phyloP scores from a whole-genome alignment of 2,113 vertebrate species.

The Corapipo altera region DNA sequence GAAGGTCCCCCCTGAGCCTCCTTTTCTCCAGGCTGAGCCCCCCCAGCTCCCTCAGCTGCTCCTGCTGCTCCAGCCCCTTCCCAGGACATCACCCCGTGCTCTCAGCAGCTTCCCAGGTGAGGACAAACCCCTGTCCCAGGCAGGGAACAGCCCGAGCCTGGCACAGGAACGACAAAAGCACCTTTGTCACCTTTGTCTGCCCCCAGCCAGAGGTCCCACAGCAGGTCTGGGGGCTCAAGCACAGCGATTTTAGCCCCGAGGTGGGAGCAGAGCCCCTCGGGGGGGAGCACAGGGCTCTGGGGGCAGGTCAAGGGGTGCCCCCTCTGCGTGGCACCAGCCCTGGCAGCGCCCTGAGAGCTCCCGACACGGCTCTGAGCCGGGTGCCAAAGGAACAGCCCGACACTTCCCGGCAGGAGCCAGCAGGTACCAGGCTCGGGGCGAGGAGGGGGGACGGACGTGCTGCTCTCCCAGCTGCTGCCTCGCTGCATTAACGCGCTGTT shows the following conservation, averaged over 20 bases:
- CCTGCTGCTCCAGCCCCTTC: no score
- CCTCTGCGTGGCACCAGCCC: not conserved
- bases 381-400: not conserved
- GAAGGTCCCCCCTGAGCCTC: not conserved
- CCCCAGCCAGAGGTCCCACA: not conserved
- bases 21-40: not conserved
- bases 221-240: not conserved
- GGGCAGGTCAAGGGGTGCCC: not conserved
- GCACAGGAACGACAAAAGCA: not conserved
- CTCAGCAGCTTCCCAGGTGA: no score
- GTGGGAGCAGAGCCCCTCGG: not conserved
- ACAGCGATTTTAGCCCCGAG: not conserved
- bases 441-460: not conserved
- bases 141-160: not conserved
- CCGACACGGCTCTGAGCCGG: rapidly evolving
- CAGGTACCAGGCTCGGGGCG: not conserved
- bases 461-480: conserved; percentile 52
- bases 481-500: not conserved
- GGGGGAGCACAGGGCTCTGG: rapidly evolving
- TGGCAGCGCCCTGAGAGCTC: not conserved
- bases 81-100: no score
- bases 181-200: not conserved
- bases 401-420: not conserved
- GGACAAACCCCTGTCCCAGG: no score
- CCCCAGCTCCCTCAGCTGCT: no score